Evolutionary conservation across 2,888 invertebrate genomes (phyloP), one percentile per base, ranked within the genome.

Genomic region (Alsophila aescularia): DNA sequence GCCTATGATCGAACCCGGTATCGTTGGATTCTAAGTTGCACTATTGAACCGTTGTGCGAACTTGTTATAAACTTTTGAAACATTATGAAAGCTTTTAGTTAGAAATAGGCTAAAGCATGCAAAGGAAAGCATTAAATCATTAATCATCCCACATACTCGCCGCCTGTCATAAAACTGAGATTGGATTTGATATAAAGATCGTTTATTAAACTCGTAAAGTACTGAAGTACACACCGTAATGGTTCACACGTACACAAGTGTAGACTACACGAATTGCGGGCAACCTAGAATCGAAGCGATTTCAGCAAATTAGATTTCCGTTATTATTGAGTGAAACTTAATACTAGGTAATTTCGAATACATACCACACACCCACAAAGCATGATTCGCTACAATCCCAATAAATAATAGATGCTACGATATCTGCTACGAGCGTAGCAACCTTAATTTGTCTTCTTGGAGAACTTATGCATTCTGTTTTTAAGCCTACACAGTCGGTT

Each of bases 241-340:
- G 45, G 62, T 55, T 45, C 41, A 43, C 55, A 60, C 58, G 58
- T 56, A 50, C 29, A 10, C 5, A 44, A 53, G 60, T 58, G 50
- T 44, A 58, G 60, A 60, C 58, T 56, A 52, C 56, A 41, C 41
- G 47, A 60, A 57, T 15, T 50, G 56, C 44, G 52, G 37, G 50
- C 60, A 58, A 53, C 58, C 62, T 48, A 59, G 60, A 51, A 45
- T 60, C 53, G 35, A 48, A 32, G 36, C 47, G 39, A 51, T 56
- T 54, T 53, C 56, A 15, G 57, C 39, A 62, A 62, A 62, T 65
- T 57, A 62, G 52, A 54, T 60, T 64, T 57, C 50, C 48, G 54
- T 58, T 50, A 62, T 60, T 58, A 62, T 52, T 51, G 58, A 56
- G 62, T 48, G 58, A 56, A 58, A 60, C 49, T 58, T 58, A 60